These are phyloP conservation scores for Nerophis lumbriciformis DNA, from an alignment of 2,113 vertebrate genomes.

Conservation along the genomic window DNA sequence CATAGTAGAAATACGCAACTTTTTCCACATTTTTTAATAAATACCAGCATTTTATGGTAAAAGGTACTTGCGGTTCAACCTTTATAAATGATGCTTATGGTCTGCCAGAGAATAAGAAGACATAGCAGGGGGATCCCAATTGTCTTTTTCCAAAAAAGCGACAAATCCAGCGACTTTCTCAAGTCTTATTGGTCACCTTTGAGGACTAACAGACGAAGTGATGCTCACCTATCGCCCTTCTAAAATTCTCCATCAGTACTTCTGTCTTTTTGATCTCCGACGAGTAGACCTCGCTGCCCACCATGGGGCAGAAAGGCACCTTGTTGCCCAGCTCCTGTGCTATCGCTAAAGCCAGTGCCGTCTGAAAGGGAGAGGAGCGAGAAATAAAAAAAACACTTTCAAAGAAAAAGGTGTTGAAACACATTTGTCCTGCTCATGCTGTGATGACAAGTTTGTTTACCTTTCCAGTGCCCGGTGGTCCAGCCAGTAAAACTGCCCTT, in stretches of 20 bases:
- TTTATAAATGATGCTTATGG: too few species aligned
- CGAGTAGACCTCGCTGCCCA: constrained; percentile 97
- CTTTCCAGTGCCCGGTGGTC: constrained; percentile 98
- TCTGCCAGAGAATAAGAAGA: too few species aligned
- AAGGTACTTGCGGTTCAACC: too few species aligned
- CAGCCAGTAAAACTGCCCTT: constrained; percentile 89
- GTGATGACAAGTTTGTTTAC: constrained; percentile 55
- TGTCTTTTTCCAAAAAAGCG: too few species aligned
- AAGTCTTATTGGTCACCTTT: too few species aligned
- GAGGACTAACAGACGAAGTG: not conserved
- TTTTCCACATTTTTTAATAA: too few species aligned
- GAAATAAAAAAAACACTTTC: not conserved
- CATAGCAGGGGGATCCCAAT: too few species aligned
- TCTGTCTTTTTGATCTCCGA: constrained; percentile 98
- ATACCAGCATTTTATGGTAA: too few species aligned
- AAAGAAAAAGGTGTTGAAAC: not conserved
- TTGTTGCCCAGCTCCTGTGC: constrained; percentile 97
- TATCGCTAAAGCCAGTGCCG: constrained; percentile 90
- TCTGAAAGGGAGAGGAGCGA: constrained; percentile 63
- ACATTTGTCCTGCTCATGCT: too few species aligned
- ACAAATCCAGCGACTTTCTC: too few species aligned
- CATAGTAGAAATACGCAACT: too few species aligned
- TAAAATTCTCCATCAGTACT: constrained; percentile 98
- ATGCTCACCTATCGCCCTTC: constrained; percentile 91
- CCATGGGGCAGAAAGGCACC: constrained; percentile 98